Percentiles rank a stretch among this genome's conserved stretches.
Conservation (phyloP, 1,140 invertebrate species). For the Drosophila nannoptera region DNA sequence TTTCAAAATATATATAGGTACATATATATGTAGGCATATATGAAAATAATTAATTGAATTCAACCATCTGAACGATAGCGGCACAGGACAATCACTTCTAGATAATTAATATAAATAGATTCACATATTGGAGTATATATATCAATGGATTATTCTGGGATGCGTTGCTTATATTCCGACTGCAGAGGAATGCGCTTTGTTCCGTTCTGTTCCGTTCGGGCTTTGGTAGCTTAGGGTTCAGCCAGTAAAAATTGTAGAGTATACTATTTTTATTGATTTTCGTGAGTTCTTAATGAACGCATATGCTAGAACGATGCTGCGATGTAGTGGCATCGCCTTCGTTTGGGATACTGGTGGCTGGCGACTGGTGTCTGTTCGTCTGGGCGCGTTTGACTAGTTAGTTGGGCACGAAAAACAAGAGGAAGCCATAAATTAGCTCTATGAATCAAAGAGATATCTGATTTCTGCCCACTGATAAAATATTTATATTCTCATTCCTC, state of each 20-base stretch:
- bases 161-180: slow-evolving; percentile 42
- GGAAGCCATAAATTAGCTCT: slow-evolving; percentile 78
- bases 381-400: slow-evolving; percentile 29
- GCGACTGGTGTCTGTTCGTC: slow-evolving; percentile 60
- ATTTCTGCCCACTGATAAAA: slow-evolving; percentile 77
- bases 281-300: slow-evolving; percentile 60
- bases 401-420: slow-evolving; percentile 42
- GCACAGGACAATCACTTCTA: slow-evolving; percentile 43
- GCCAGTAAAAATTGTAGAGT: not conserved
- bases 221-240: slow-evolving; percentile 10
- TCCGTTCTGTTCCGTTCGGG: slow-evolving; percentile 23
- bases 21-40: too few species aligned
- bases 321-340: slow-evolving; percentile 6
- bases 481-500: slow-evolving; percentile 75
- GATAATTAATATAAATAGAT: slow-evolving; percentile 57
- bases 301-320: slow-evolving; percentile 1
- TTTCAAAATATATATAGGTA: too few species aligned
- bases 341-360: slow-evolving; percentile 20
- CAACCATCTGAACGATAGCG: too few species aligned
- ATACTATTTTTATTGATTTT: slow-evolving; percentile 74
- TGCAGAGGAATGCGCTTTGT: slow-evolving; percentile 51
- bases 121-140: not conserved
- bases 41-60: too few species aligned
- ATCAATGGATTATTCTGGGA: slow-evolving; percentile 43
- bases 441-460: slow-evolving; percentile 78